Evolutionary conservation across 2,888 invertebrate species (phyloP).

Genomic region (Toxonevra muliebris): DNA sequence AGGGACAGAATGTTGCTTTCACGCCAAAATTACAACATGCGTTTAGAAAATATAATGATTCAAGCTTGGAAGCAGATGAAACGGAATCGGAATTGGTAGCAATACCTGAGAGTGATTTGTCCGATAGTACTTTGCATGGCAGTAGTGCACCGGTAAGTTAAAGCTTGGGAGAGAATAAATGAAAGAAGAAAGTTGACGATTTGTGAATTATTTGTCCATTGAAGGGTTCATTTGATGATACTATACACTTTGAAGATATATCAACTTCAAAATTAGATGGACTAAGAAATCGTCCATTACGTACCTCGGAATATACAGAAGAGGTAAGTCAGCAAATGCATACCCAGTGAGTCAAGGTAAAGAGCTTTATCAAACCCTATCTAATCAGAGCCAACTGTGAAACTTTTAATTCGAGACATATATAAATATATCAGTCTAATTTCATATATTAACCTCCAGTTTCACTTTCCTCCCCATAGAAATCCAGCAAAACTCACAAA

Average conservation of each 20-base stretch:
- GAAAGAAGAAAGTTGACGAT: not conserved
- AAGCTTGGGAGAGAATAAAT: not conserved
- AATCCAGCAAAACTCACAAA: conserved; percentile 38
- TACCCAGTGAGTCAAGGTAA: not conserved
- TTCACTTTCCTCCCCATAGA: conserved; percentile 1
- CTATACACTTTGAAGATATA: conserved; percentile 70
- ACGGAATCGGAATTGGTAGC: conserved; percentile 89
- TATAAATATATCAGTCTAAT: too few relatives aligned
- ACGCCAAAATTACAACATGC: conserved; percentile 73
- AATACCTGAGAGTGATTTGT: conserved; percentile 89
- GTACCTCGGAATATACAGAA: conserved; percentile 54
- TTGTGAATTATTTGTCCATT: not conserved
- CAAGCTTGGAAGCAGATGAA: conserved; percentile 79
- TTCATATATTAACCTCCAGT: not conserved
- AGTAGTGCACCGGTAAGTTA: conserved; percentile 72
- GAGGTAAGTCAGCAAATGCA: conserved; percentile 47
- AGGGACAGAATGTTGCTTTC: conserved; percentile 68
- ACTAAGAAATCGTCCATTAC: conserved; percentile 45
- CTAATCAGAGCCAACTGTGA: too few relatives aligned
- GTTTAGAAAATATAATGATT: conserved; percentile 67
- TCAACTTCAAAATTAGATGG: conserved; percentile 64
- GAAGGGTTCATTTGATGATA: conserved; percentile 76
- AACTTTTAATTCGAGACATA: too few relatives aligned
- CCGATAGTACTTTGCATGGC: conserved; percentile 84
- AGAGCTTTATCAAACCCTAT: too few relatives aligned